Evolutionary conservation across 2,888 invertebrate species (phyloP), one percentile per base, ranked within the genome.

Genomic region (Drosophila percnosoma): DNA sequence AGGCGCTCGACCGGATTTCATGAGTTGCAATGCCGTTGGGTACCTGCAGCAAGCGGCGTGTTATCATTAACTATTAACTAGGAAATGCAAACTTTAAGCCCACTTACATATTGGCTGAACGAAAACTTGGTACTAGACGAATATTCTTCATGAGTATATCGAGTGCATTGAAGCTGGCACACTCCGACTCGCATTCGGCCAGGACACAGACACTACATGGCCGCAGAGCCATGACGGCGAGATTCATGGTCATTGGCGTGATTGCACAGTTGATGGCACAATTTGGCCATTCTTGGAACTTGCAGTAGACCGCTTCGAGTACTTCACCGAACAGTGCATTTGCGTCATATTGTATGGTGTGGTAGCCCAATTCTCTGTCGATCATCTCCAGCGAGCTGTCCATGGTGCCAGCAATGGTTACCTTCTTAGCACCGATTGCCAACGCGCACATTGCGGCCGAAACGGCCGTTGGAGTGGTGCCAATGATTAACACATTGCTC

Each of bases 81-180:
- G 2, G 21, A 21, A 21, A 42, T 21, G 2, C 11, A 11, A 2
- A 42, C 42, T 5, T 5, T 4, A 21, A 42, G 11, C 2, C 5
- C 24, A 71, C 85, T 78, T 67, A 92, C 92, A 91, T 92, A 54
- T 92, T 92, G 18, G 83, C 85, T 4, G 90, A 90, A 1, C 92
- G 87, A 70, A 91, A 92, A 52, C 92, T 92, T 6, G 91, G 88
- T 42, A 87, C 62, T 4, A 92, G 65, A 8, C 74, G 78, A 10
- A 92, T 83, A 64, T 92, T 92, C 57, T 92, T 92, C 89, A 91
- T 91, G 0, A 92, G 68, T 3, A 91, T 75, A 18, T 91, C 90
- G 10, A 92, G 67, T 0, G 91, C 84, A 78, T 92, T 92, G 36
- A 91, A 90, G 54, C 84, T 84, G 34, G 87, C 91, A 64, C 91